Base-by-base conservation (phyloP, 92 coral and sea anemone species). In the Isaurus tuberculatus region DNA sequence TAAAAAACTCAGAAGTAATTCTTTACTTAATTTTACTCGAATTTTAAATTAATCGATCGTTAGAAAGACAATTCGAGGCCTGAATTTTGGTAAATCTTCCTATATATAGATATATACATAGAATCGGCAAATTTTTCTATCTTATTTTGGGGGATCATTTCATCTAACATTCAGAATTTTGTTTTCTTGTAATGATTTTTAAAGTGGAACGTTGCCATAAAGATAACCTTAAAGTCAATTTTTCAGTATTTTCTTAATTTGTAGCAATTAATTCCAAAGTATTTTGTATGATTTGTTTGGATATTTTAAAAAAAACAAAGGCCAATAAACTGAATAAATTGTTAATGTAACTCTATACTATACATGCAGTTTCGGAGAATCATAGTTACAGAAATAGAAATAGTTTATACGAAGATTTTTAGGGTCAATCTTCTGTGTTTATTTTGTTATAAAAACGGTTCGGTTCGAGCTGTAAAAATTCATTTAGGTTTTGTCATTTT, bases 371-470 rank as follows among this genome's bases (percentile, higher is more conserved):
- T 46, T 46, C 53, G n/a, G n/a, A n/a, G n/a, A n/a, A n/a, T n/a
- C 53, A 46, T 46, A 0, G 11, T 46, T 46, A 46, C 0, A 15
- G 14, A 19, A 46, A 46, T 46, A 15, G 16, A 46, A 19, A 46
- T n/a, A n/a, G n/a, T 46, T 46, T 46, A 46, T 46, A 46, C 11
- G 13, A 46, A 2, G 11, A 19, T 46, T 11, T 8, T 46, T 46
- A n/a, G n/a, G 42, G 48, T 73, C 43, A 49, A 51, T 51, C 53
- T 29, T 25, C 34, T 53, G 51, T 32, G 80, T 29, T 72, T 72
- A 46, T 46, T 46, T 46, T 44, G 11, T 8, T 46, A 11, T 11
- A 46, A 46, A 11, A 11, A 46, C 53, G 16, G 16, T 46, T 46
- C 19, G 16, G 53, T 46, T 46, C 16, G 53, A 46, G 53, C 53